Base-by-base conservation (phyloP, 2,113 vertebrate genomes). In the Ptychochromis oligacanthus region DNA sequence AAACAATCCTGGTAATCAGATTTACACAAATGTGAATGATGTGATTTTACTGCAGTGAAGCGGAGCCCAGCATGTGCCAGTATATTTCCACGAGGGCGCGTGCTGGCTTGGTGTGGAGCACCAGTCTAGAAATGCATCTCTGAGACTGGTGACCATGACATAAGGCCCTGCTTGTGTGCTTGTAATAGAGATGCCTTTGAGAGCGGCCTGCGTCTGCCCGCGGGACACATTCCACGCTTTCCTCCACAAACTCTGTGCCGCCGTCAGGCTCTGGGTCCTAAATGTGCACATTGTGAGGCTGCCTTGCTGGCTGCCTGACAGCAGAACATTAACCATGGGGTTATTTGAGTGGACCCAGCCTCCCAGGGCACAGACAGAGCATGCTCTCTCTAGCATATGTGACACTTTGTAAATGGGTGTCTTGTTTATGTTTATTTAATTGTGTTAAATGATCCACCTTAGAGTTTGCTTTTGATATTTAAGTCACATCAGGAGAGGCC, bases 161-260 rank as follows among this genome's bases (percentile, higher is more conserved):
- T 93, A 96, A 94, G 93, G 94, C 85, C 85, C 70, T 5, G 77
- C 81, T 95, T 96, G 95, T 95, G 87, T 89, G 49, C 77, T 38
- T 15, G 86, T 83, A 91, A 95, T 94, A 95, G 95, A 95, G 95
- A 93, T 86, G 88, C 89, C 92, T 95, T 95, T 96, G 91, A 95
- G 93, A 90, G 61, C 17, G 28, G 80, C 88, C 84, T n/a, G 76
- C 86, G 56, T 90, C 84, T 81, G 91, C 89, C 92, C 74, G 89
- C 81, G 20, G 89, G 91, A 91, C 78, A 87, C 93, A 94, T 95
- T 94, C 94, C 94, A 91, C 62, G 75, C 88, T 89, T 87, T 92
- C 91, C 92, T 91, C 93, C 83, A 86, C 91, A 94, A 92, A 94
- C 92, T 91, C 91, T 60, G 79, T 49, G 40, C 76, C 22, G 65